Percentiles rank a stretch among this genome's conserved stretches.
phyloP scores from a whole-genome alignment of 2,113 vertebrate species.

The Fregetta grallaria region DNA sequence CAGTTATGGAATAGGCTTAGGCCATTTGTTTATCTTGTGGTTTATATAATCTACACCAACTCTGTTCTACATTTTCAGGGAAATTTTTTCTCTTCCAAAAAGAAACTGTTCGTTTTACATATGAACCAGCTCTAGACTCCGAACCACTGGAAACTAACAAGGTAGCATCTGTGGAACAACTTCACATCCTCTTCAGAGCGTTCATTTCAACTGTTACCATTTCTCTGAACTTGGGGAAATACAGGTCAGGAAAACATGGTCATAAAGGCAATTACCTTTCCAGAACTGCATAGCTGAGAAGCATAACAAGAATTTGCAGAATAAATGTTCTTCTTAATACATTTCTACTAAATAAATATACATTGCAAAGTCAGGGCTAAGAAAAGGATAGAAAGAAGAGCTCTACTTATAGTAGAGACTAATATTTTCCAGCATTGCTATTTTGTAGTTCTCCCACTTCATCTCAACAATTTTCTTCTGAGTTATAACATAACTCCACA shows the following conservation, averaged over 20 bases:
- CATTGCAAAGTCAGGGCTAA: background rate
- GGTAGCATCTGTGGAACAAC: background rate
- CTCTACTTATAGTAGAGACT: background rate
- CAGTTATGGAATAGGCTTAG: background rate
- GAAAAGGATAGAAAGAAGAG: background rate
- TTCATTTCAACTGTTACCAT: background rate
- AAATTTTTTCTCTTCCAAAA: background rate
- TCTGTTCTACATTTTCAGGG: background rate
- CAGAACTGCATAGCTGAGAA: background rate
- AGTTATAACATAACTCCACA: background rate
- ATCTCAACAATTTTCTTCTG: background rate
- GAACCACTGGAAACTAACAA: background rate
- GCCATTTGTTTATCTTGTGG: slow-evolving; percentile 34
- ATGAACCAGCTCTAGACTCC: background rate
- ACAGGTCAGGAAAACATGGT: background rate
- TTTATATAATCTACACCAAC: slow-evolving; percentile 9
- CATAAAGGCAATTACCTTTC: background rate
- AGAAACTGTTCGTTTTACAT: background rate
- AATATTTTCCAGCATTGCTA: background rate
- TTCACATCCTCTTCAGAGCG: background rate
- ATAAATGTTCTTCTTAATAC: background rate
- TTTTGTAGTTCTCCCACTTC: background rate
- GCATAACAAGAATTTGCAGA: background rate
- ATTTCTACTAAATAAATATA: background rate
- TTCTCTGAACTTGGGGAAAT: background rate